A percentile compares a stretch with the other conserved stretches of the same genome.
Evolutionary conservation across 1,140 invertebrate genomes (phyloP).

Genomic region (Lepeophtheirus salmonis): DNA sequence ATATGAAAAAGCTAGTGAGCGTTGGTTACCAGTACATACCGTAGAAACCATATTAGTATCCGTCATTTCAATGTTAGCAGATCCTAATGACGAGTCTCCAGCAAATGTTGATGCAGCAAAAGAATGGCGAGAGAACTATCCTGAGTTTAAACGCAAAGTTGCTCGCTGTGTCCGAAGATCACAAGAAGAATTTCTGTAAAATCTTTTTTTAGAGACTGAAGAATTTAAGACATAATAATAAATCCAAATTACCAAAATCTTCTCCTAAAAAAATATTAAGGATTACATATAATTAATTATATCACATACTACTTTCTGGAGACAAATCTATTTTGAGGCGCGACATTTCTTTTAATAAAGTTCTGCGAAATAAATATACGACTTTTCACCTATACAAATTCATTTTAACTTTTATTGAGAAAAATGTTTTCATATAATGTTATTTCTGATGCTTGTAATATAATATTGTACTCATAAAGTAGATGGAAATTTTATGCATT

Average conservation of each 20-base stretch:
- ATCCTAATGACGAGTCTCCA: constrained; percentile 98
- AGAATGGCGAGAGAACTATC: constrained; percentile 91
- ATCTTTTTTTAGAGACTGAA: background rate
- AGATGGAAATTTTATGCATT: no score
- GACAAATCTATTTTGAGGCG: background rate
- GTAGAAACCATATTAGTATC: constrained; percentile 98
- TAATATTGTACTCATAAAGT: no score
- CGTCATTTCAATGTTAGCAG: constrained; percentile 98
- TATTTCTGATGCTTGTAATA: no score
- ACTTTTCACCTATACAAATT: no score
- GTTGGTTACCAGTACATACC: constrained; percentile 97
- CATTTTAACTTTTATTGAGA: no score
- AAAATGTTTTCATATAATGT: no score
- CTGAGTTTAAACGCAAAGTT: constrained; percentile 93
- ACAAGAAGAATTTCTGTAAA: constrained; percentile 53
- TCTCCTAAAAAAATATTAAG: background rate
- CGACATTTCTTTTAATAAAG: background rate
- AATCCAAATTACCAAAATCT: background rate
- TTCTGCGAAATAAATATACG: background rate
- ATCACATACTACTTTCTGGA: background rate
- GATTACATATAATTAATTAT: background rate
- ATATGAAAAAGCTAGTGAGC: constrained; percentile 94
- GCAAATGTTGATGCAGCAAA: constrained; percentile 99
- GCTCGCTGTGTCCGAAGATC: constrained; percentile 91
- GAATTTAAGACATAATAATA: background rate